Base-by-base conservation (phyloP, 2,888 invertebrate genomes). In the Stenodema calcarata region DNA sequence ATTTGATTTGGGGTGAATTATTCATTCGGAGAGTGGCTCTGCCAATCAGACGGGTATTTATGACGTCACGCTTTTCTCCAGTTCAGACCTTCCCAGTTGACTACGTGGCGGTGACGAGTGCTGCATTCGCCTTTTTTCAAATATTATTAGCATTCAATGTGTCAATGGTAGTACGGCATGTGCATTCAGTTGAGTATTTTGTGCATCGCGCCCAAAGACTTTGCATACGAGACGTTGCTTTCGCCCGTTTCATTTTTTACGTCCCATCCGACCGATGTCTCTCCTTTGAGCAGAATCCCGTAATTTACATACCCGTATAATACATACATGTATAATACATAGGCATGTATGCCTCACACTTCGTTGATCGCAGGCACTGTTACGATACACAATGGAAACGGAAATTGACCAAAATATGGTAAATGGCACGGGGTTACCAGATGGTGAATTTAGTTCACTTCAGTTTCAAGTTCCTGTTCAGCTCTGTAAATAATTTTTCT, bases 21-120 rank as follows among this genome's bases (percentile, higher is more conserved):
- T 82, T 82, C 82, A 82, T 82, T 69, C 70, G 69, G 23, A 41
- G 62, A 41, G 35, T 42, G 82, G 69, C 42, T 16, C 42, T 82
- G 82, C 82, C 82, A 82, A 82, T 82, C 82, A 70, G 82, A 70
- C 82, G 69, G 70, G 82, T 82, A 82, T 82, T 82, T 82, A 82
- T 82, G 82, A 82, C 82, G 70, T 82, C 82, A 70, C 30, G 54
- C 35, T 28, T 80, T 50, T 80, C 50, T 18, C 47, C 27, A 79
- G 41, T n/a, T 73, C 35, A 14, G 12, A 0, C 41, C 44, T 27
- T 14, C 42, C n/a, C 78, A 44, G 44, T 23, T 78, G 27, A 44
- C 41, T 42, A 27, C 9, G 27, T 18, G 75, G 41, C 41, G 23
- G 78, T 78, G 44, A 78, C 78, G 78, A 78, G 23, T n/a, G 78